phyloP scores from a whole-genome alignment of 2,888 invertebrate genomes.

The Leptinotarsa rubiginosa region DNA sequence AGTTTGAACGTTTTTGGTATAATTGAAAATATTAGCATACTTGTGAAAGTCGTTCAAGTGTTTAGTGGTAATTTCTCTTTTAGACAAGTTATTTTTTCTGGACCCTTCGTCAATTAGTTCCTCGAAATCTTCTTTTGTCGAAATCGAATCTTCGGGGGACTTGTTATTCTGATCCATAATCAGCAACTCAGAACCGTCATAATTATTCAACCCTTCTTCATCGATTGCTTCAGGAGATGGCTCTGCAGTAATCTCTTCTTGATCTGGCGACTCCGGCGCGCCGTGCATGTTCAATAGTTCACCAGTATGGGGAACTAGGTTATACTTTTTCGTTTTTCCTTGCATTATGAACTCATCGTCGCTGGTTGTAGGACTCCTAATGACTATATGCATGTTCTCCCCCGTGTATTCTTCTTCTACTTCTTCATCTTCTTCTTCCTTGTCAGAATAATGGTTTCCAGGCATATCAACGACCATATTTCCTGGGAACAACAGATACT shows the following conservation, averaged over 20 bases:
- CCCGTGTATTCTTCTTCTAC: slow-evolving; percentile 59
- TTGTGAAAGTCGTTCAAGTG: slow-evolving; percentile 64
- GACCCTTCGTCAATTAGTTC: slow-evolving; percentile 75
- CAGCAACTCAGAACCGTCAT: slow-evolving; percentile 73
- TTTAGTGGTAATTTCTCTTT: slow-evolving; percentile 58
- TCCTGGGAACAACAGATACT: slow-evolving; percentile 74
- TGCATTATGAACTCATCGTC: slow-evolving; percentile 65
- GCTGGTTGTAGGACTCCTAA: slow-evolving; percentile 66
- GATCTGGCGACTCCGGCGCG: slow-evolving; percentile 70
- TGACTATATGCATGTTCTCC: slow-evolving; percentile 57
- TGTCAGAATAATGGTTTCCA: slow-evolving; percentile 70
- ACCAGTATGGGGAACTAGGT: slow-evolving; percentile 63
- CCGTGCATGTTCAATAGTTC: slow-evolving; percentile 67
- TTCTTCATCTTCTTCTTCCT: slow-evolving; percentile 63
- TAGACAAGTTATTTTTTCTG: slow-evolving; percentile 67
- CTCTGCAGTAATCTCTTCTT: slow-evolving; percentile 67
- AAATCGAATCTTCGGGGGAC: slow-evolving; percentile 74
- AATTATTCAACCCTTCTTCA: slow-evolving; percentile 65
- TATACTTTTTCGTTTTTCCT: slow-evolving; percentile 60
- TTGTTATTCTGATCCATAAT: slow-evolving; percentile 72
- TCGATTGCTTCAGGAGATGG: slow-evolving; percentile 66
- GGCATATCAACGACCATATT: slow-evolving; percentile 73
- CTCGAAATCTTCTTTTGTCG: slow-evolving; percentile 76
- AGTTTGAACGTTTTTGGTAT: slow-evolving; percentile 50
- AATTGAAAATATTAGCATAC: slow-evolving; percentile 52